Percentiles rank a stretch among this genome's conserved stretches.
Evolutionary conservation across 2,113 vertebrate genomes (phyloP).

Genomic region (Machaerirhynchus nigripectus): DNA sequence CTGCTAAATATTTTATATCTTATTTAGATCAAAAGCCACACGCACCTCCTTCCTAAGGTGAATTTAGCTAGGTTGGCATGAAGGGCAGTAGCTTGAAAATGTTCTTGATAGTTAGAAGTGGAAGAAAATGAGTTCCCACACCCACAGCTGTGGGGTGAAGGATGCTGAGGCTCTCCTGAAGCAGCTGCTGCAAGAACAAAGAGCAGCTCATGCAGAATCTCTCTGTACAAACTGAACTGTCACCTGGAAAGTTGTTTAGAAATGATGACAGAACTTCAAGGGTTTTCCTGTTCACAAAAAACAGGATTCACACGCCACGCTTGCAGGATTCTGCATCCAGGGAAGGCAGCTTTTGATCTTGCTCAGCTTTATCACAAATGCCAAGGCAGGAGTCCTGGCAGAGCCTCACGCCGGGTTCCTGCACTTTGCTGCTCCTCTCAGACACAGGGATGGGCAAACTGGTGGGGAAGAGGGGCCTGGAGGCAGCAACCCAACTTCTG

Average conservation of each 20-base stretch:
- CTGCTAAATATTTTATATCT: background rate
- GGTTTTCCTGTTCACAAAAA: background rate
- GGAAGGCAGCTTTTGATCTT: background rate
- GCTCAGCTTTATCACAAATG: background rate
- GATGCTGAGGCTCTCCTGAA: background rate
- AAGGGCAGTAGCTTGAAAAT: background rate
- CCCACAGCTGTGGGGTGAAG: accelerated
- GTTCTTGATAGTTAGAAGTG: background rate
- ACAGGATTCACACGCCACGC: background rate
- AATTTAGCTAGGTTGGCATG: background rate
- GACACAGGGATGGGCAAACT: background rate
- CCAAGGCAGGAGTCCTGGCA: background rate
- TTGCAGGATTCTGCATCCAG: background rate
- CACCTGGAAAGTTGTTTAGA: background rate
- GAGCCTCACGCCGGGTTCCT: accelerated
- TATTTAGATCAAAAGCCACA: background rate
- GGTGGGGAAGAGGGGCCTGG: background rate
- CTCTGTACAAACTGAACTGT: background rate
- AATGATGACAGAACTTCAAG: background rate
- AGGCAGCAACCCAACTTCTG: background rate
- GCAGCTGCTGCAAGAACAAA: background rate
- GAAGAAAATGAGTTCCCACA: background rate
- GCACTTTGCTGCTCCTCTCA: background rate
- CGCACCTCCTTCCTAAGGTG: background rate
- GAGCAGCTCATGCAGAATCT: accelerated